Base-by-base conservation (phyloP, 2,113 vertebrate species). In the Mobula hypostoma region DNA sequence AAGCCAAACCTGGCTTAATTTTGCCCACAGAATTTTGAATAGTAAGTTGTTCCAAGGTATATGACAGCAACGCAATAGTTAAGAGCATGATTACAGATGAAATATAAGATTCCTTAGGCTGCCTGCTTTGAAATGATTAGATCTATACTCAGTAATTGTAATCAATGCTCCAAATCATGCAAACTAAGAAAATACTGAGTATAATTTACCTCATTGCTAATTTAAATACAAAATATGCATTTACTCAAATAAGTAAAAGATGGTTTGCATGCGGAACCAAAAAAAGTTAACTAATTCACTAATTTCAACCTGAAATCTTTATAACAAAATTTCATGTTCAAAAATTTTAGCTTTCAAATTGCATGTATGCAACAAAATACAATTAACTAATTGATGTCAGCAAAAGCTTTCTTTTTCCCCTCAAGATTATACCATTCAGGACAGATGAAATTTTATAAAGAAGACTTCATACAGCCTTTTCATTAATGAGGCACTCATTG, bases 391-490 rank as follows among this genome's bases (percentile, higher is more conserved):
- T 9, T 66, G 27, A 88, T 63, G 14, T 66, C 85, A 66, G 58
- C 17, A 90, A 66, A 90, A 90, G 61, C 61, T 90, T 14, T 90
- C 12, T 66, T 90, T 63, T 32, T 36, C 15, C 83, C n/a, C 9
- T 15, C 61, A 90, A 21, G 29, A 32, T 14, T 32, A 32, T 61
- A 68, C 14, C 7, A 66, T 32, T 19, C 61, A 66, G 6, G 61
- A 90, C 85, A 90, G 29, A n/a, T 63, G 27, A 63, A 88, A 88
- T 63, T 88, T 88, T 24, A n/a, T 88, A 88, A 88, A 88, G 72
- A 48, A 24, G 40, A 56, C 27, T 63, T 90, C 85, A 66, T 61
- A 27, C 48, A 85, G 2, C 32, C 17, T 29, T 66, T 40, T 14
- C 14, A 0, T 74, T 66, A 66, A 88, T 66, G 29, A 90, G 61